Percentiles rank a stretch among this genome's conserved stretches.
Conservation (phyloP, 2,797 vertebrate genomes). For the Chaetophractus vellerosus region DNA sequence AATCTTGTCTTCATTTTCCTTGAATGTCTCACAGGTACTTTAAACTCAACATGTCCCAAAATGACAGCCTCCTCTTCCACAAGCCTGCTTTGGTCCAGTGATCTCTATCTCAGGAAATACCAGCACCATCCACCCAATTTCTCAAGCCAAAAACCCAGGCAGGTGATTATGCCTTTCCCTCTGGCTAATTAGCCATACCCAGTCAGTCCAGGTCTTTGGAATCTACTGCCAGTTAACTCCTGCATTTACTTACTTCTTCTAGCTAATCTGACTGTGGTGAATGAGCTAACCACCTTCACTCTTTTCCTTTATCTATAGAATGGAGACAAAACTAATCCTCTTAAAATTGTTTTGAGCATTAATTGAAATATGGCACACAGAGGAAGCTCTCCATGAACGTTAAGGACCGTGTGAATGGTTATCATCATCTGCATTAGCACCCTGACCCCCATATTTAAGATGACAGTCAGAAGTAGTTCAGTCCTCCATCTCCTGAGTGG, state of each 20-base stretch:
- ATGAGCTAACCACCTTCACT: constrained; percentile 39
- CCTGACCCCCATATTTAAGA: background rate
- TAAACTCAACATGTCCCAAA: constrained; percentile 5
- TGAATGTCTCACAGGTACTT: constrained; percentile 29
- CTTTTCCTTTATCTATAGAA: constrained; percentile 33
- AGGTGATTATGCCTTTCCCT: background rate
- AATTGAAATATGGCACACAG: background rate
- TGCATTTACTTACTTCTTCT: background rate
- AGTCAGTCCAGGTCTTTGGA: background rate
- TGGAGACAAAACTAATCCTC: constrained; percentile 25
- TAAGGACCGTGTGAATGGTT: background rate
- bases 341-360: constrained; percentile 40
- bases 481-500: background rate
- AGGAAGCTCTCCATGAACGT: background rate
- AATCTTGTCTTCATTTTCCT: background rate
- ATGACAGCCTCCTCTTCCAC: background rate
- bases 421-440: background rate
- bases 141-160: constrained; percentile 30
- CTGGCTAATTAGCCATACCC: background rate
- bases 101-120: constrained; percentile 56
- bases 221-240: background rate
- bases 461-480: background rate
- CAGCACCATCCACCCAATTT: constrained; percentile 20
- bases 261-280: background rate
- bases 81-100: background rate